These are phyloP conservation scores for Poecilia wingei DNA, from an alignment of 2,797 vertebrate genomes.

Conservation along the genomic window DNA sequence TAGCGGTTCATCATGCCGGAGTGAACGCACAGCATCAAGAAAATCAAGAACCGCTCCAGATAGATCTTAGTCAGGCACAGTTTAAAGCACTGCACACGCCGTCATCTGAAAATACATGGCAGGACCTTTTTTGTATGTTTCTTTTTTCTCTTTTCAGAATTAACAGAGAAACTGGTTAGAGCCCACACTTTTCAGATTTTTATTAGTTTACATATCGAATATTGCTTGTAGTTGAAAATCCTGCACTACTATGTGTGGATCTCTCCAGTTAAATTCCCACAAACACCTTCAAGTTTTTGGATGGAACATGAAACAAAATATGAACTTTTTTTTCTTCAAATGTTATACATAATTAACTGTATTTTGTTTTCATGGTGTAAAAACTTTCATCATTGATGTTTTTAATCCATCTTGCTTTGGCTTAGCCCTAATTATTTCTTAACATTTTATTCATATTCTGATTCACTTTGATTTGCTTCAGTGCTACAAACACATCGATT, in stretches of 20 bases:
- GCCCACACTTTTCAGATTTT: not conserved
- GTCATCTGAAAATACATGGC: not conserved
- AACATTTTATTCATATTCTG: slow-evolving; percentile 23
- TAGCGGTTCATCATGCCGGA: not conserved
- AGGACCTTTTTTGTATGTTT: not conserved
- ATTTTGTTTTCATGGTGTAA: slow-evolving; percentile 3
- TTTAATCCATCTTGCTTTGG: slow-evolving; percentile 17
- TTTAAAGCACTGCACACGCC: not conserved
- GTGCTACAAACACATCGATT: slow-evolving; percentile 35
- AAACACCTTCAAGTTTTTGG: not conserved
- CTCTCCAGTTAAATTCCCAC: not conserved
- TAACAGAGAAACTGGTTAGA: not conserved
- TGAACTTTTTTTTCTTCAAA: not conserved
- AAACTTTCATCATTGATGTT: slow-evolving; percentile 12
- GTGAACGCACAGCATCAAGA: not conserved
- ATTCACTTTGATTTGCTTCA: slow-evolving; percentile 25
- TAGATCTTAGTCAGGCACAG: not conserved
- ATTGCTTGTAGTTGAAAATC: not conserved
- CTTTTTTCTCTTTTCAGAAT: no score
- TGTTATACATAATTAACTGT: not conserved
- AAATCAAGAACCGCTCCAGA: not conserved
- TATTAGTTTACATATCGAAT: not conserved
- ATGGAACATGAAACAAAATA: not conserved
- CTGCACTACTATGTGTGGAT: not conserved
- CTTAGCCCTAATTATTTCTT: slow-evolving; percentile 23